Conservation (phyloP, 2,888 invertebrate species). For the Marasmarcha lunaedactyla region DNA sequence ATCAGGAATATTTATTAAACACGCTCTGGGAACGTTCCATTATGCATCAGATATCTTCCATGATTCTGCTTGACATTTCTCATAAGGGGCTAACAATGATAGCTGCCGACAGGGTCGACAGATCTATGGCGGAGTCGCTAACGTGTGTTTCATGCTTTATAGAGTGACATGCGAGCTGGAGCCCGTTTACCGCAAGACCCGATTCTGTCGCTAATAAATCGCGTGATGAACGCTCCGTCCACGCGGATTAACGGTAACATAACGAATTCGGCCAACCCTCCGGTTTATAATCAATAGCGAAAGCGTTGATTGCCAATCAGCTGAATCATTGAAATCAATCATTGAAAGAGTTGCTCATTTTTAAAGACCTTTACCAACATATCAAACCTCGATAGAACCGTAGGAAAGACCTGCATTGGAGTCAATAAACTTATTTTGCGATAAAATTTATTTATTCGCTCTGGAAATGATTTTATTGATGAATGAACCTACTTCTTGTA, state of each 20-base stretch:
- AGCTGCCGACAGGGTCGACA: background rate
- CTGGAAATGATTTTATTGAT: no score
- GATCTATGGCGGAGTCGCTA: constrained; percentile 10
- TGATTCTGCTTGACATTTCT: no score
- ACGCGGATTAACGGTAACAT: constrained; percentile 45
- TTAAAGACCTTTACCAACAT: no score
- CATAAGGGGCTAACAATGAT: no score
- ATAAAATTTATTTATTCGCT: constrained; percentile 6
- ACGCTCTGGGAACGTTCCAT: no score
- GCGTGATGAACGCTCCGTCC: constrained; percentile 24
- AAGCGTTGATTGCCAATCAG: constrained; percentile 22
- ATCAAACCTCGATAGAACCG: constrained; percentile 8
- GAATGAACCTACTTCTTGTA: background rate
- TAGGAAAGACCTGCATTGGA: no score
- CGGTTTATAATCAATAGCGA: constrained; percentile 15
- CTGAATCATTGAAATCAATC: no score
- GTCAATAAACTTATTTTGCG: constrained; percentile 7
- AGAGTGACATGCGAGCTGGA: constrained; percentile 28
- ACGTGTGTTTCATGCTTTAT: constrained; percentile 20
- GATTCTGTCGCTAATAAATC: constrained; percentile 60
- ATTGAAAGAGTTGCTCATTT: no score
- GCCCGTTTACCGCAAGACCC: constrained; percentile 49
- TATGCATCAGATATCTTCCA: no score
- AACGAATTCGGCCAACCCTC: constrained; percentile 37
- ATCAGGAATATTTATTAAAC: no score